Evolutionary conservation across 2,113 vertebrate genomes (phyloP), one percentile per base, ranked within the genome.

Genomic region (Astur gentilis): DNA sequence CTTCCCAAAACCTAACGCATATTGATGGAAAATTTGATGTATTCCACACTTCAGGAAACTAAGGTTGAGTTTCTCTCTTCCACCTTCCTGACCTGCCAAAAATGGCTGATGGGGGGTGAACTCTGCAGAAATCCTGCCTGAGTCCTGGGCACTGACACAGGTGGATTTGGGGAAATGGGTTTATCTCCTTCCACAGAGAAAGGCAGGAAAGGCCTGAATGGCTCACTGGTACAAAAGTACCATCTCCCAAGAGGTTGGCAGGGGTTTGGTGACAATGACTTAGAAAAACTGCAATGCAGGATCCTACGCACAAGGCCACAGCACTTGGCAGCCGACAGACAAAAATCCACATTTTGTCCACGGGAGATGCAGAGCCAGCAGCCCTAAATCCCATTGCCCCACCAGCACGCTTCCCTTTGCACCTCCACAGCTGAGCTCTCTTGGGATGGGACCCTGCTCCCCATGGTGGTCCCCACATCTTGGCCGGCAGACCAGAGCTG

Each of bases 171-270:
- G 38, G 75, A 72, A 42, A 18, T 2, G 27, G 22, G 11, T 27
- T 52, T 54, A 26, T 61, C n/a, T 83, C 47, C 79, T 36, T 32
- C 40, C 72, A 5, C 27, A 45, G 75, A 2, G 23, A 40, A 42
- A 60, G 44, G 20, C 80, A 62, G 44, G 66, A 49, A 22, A 69
- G 36, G 21, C 45, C 4, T 7, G 21, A 11, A 13, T 4, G 36
- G 11, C 29, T 50, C 61, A 7, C 49, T 29, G 60, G 21, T 8
- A 22, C 65, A 40, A 27, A 26, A 27, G 15, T 4, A 3, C 34
- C 3, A 1, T 40, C 19, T 44, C 42, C 60, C 7, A 2, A 1
- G 6, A 27, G 40, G 36, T 2, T 3, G 0, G 22, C 0, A 0
- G 38, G 21, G 38, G 27, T 18, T 44, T 67, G 71, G 42, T 67